Evolutionary conservation across 2,888 invertebrate species (phyloP), one percentile per base, ranked within the genome.

Genomic region (Eristalinus sepulchralis): DNA sequence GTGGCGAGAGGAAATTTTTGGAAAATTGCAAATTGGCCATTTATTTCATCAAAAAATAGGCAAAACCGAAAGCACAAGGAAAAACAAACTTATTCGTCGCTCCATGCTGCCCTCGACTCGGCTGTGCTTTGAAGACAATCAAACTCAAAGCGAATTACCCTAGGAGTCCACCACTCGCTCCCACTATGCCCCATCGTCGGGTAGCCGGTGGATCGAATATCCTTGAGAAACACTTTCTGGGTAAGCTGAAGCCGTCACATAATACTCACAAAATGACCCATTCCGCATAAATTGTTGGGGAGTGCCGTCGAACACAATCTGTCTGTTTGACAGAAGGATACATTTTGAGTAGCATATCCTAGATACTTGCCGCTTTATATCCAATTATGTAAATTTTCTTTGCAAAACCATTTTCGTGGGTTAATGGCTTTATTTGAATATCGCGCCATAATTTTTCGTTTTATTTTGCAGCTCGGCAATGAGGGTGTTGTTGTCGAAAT

Each of bases 341-440:
- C 33, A 33, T 33, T 24, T 63, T 39, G 13, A 20, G 27, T 67
- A 20, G 47, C 31, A 66, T 66, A 27, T 47, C 53, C 33, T 27
- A 63, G 57, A 64, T 71, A 64, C 57, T 47, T 66, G 59, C 79
- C 60, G 79, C 55, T 47, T 55, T 62, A 62, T 67, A 73, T 80
- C 72, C 72, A 66, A 72, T 80, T 80, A 80, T 80, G 79, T 67
- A 73, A 67, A 80, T 73, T 70, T 31, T 53, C 17, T 34, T 36
- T 67, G 66, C 34, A 57, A 83, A 72, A 68, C 67, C 62, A 39
- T 73, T 79, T 68, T 68, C 71, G 67, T 75, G 59, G 31, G 70
- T 83, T 80, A 83, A 80, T 83, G 70, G 73, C 70, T 83, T 83
- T 79, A 83, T 83, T 75, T 83, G 70, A 71, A 83, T 83, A 75